These are phyloP conservation scores for Gorsachius magnificus DNA, from an alignment of 2,797 vertebrate species.

Conservation along the genomic window DNA sequence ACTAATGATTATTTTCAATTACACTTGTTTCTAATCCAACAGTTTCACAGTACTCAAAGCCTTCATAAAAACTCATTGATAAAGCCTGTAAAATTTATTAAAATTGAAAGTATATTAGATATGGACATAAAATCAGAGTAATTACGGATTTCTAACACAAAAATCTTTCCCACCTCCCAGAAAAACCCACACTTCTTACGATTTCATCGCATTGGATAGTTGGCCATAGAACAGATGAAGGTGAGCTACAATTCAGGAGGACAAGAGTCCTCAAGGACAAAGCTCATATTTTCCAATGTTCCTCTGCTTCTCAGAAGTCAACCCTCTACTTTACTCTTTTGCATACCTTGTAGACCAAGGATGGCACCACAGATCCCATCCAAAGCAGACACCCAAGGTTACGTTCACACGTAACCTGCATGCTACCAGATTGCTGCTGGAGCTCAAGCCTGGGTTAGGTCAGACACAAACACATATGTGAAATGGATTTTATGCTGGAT, in stretches of 20 bases:
- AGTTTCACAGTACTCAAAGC: not conserved
- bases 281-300: not conserved
- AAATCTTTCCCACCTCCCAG: not conserved
- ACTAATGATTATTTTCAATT: not conserved
- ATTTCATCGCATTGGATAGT: not conserved
- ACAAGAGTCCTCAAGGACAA: not conserved
- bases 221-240: not conserved
- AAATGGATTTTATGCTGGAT: not conserved
- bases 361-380: not conserved
- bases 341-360: not conserved
- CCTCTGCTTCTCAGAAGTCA: not conserved
- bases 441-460: not conserved
- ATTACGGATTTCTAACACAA: not conserved
- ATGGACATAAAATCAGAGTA: not conserved
- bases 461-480: not conserved
- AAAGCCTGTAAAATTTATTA: not conserved
- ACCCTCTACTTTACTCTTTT: not conserved
- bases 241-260: not conserved
- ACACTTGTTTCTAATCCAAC: not conserved
- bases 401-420: accelerated
- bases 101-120: not conserved
- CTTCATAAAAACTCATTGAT: not conserved
- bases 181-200: not conserved
- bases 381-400: not conserved
- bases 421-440: not conserved